These are phyloP conservation scores for Nemopilema nomurai DNA, from an alignment of 30 jellyfish, hydroid and myxozoan genomes.

Conservation along the genomic window DNA sequence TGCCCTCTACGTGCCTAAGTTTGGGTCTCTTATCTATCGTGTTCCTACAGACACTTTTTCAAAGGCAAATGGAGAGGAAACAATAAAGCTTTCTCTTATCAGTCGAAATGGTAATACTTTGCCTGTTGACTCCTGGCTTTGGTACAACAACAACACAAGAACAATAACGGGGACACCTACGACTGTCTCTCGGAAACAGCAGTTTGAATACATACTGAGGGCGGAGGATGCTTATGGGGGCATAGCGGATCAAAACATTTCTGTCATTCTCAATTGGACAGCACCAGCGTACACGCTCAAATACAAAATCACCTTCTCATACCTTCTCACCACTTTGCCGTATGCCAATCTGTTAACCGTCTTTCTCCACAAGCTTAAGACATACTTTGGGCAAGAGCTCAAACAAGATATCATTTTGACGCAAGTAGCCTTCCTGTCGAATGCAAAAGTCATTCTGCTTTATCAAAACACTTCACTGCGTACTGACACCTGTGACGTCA, in stretches of 20 bases:
- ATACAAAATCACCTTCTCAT: slow-evolving; percentile 36
- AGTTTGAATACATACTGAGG: slow-evolving; percentile 37
- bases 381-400: slow-evolving; percentile 44
- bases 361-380: slow-evolving; percentile 40
- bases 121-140: slow-evolving; percentile 65
- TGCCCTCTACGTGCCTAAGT: slow-evolving; percentile 50
- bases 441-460: slow-evolving; percentile 23
- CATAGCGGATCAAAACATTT: slow-evolving; percentile 58
- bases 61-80: slow-evolving; percentile 52
- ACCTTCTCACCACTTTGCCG: slow-evolving; percentile 16
- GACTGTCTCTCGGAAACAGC: slow-evolving; percentile 10
- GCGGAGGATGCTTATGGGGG: slow-evolving; percentile 54
- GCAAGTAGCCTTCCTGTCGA: slow-evolving; percentile 29
- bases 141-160: slow-evolving; percentile 58
- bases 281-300: slow-evolving; percentile 56
- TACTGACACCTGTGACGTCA: slow-evolving; percentile 69
- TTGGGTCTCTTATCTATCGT: slow-evolving; percentile 37
- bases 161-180: slow-evolving; percentile 76
- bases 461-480: slow-evolving; percentile 73
- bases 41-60: slow-evolving; percentile 67
- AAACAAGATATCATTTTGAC: slow-evolving; percentile 30
- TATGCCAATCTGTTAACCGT: slow-evolving; percentile 25
- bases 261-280: slow-evolving; percentile 23
- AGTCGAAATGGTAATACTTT: slow-evolving; percentile 41
- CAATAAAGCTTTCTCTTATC: slow-evolving; percentile 25